These are phyloP conservation scores for Phalacrocorax aristotelis DNA, from an alignment of 2,113 vertebrate genomes.

Conservation along the genomic window DNA sequence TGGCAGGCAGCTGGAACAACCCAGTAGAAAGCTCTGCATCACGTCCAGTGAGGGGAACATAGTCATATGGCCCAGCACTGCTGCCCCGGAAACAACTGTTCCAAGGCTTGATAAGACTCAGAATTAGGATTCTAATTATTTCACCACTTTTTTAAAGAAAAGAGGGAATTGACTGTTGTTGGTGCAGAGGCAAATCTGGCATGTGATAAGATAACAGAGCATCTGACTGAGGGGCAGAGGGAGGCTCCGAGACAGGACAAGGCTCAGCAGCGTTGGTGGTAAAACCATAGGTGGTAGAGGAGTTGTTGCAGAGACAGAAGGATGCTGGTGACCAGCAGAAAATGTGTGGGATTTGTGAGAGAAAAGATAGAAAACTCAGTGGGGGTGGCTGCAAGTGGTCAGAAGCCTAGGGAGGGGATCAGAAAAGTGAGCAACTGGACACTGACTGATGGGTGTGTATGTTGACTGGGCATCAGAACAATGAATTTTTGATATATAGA, in stretches of 20 bases:
- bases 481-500: not conserved
- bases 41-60: not conserved
- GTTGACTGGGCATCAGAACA: not conserved
- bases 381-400: not conserved
- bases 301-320: not conserved
- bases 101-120: not conserved
- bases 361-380: not conserved
- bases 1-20: slow-evolving; percentile 19
- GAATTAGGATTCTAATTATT: not conserved
- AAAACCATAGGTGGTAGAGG: not conserved
- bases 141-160: not conserved
- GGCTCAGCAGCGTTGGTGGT: not conserved
- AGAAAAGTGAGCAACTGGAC: not conserved
- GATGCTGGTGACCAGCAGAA: not conserved
- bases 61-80: not conserved
- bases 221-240: not conserved
- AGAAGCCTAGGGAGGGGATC: not conserved
- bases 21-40: not conserved
- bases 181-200: not conserved
- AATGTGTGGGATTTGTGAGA: not conserved
- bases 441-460: too few species aligned
- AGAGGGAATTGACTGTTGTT: not conserved
- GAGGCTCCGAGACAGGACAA: not conserved
- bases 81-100: not conserved
- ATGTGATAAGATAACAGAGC: not conserved